Base-by-base conservation (phyloP, 2,888 invertebrate genomes). In the Cheilosia soror region DNA sequence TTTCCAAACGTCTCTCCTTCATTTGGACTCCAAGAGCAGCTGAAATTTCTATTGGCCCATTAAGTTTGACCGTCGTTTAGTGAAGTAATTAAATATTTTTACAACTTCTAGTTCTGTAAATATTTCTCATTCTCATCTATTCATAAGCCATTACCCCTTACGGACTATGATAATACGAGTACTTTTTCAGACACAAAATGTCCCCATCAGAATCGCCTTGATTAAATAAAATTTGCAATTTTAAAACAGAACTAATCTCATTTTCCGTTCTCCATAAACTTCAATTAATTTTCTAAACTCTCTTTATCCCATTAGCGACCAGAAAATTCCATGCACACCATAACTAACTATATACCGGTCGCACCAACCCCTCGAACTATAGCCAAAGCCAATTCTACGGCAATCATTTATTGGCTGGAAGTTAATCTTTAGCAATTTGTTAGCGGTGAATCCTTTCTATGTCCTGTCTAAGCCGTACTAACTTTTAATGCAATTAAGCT, bases 251-350 rank as follows among this genome's bases (percentile, higher is more conserved):
- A 49, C 33, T 83, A 80, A 84, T 75, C 49, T 40, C 65, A 31
- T 33, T 33, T 40, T 58, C 55, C 66, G 37, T 53, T 76, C 71
- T 29, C 60, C 63, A 85, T 85, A 63, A 85, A 85, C 66, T 81
- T 27, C 85, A 85, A 85, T 85, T 85, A 85, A 81, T 85, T 81
- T 85, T 85, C 85, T 85, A 85, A 85, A 85, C 85, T 81, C 84
- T 80, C 72, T 77, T 81, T 81, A 85, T 85, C 85, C 80, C 72
- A 85, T 85, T 85, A 81, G 85, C 85, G 55, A 85, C 76, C 80
- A 71, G 71, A 47, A 85, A 85, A 68, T 78, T 66, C 57, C 66
- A 51, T 20, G 11, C 5, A 15, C 15, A 15, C 65, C 65, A 60
- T 62, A 60, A 69, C 79, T 51, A 58, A 37, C 60, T 69, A 37